Base-by-base conservation (phyloP, 2,797 vertebrate genomes). In the Cetoscarus ocellatus region DNA sequence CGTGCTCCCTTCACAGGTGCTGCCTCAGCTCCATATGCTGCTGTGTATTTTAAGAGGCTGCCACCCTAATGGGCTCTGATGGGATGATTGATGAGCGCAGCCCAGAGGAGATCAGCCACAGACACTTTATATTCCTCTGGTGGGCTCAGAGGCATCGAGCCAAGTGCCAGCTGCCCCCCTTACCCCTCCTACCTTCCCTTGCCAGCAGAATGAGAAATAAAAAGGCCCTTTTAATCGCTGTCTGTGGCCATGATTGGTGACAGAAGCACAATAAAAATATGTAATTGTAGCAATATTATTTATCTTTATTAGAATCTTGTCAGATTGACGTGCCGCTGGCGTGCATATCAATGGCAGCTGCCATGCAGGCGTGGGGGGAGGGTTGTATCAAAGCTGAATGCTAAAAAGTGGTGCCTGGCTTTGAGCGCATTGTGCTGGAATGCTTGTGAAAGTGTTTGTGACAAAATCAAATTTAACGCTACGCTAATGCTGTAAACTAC, bases 241-340 rank as follows among this genome's bases (percentile, higher is more conserved):
- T 92, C 87, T 80, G 79, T 67, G 34, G 73, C 73, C 39, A 39
- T 88, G 91, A 94, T 92, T 88, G 85, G 92, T 81, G 64, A 79
- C 83, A 86, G 82, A 86, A 79, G 81, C 88, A 86, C 79, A 86
- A 91, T 92, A 83, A 89, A 92, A 93, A 90, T 79, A 68, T 88
- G 88, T 92, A 92, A 92, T 93, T 91, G 88, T 75, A 61, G 89
- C 85, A 79, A 84, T 93, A 92, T 93, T 94, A 94, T 95, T 94
- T 92, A 93, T 94, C 94, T 93, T 94, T 95, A 94, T 95, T 93
- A 94, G 90, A 82, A 92, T 93, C 93, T 88, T 92, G 93, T 94
- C 92, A 93, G 83, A 85, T 84, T 91, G 92, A 93, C 90, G 66
- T 66, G 88, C 83, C 40, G 80, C 85, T 78, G 88, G 88, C 70